Evolutionary conservation across 2,797 vertebrate species (phyloP), one percentile per base, ranked within the genome.

Genomic region (Peromyscus attwateri): DNA sequence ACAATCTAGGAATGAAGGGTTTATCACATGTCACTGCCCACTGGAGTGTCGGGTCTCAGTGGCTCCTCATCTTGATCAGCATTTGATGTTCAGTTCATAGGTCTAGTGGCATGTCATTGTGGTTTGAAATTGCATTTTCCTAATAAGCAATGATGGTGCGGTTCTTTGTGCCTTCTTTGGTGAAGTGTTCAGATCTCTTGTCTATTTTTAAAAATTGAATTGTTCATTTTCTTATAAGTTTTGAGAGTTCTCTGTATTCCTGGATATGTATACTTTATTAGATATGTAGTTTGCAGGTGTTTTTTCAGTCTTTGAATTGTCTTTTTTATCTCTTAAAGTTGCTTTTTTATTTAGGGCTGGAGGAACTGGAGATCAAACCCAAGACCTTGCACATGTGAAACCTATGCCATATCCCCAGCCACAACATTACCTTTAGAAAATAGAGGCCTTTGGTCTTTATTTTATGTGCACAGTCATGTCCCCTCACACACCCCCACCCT

Each of bases 161-260:
- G 34, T 90, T 66, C 31, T 82, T 66, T 75, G 40, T 75, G 40
- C 79, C 77, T 88, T 97, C 66, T 97, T 95, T 95, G 94, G 79
- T 87, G 34, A 89, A 85, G 40, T 79, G 37, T 94, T 68, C 19
- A 71, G 43, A 64, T 64, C 23, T 77, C 73, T 92, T 82, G 75
- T 64, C 75, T 68, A 77, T 90, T 95, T 95, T 77, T 79, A 85
- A 85, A 95, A 73, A 66, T 73, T 87, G 62, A 60, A 23, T 87
- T 79, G 43, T 46, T 91, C 79, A 75, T 91, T 95, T 95, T 94
- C 81, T 87, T 94, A 49, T 92, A 77, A 89, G 40, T 92, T 96
- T 93, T 95, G 43, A 87, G 40, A 92, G 73, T 75, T 90, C 73
- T 95, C 37, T 93, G 11, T 66, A 52, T 85, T 96, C 73, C 40